phyloP scores from a whole-genome alignment of 2,113 vertebrate genomes.

The Bostrychus sinensis region DNA sequence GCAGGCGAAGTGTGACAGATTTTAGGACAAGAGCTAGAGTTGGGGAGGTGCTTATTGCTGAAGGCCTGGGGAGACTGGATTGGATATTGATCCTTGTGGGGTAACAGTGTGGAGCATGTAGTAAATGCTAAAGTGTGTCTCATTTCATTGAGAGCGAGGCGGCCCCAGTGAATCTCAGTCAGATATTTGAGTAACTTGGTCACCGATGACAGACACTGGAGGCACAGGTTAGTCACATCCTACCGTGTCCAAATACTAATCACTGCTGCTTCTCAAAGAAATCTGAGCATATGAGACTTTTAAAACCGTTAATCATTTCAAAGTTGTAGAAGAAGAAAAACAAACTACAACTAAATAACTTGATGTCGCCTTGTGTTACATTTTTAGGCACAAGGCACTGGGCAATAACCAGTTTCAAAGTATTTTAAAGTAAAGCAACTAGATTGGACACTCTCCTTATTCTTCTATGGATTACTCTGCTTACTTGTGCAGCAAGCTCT shows the following conservation, averaged over 20 bases:
- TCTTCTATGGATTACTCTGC: too few relatives aligned
- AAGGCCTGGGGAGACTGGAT: constrained; percentile 67
- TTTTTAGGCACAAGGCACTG: too few relatives aligned
- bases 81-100: constrained; percentile 75
- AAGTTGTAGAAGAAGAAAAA: too few relatives aligned
- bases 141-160: constrained; percentile 34
- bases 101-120: constrained; percentile 41
- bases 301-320: too few relatives aligned
- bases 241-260: not conserved
- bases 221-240: not conserved
- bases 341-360: too few relatives aligned
- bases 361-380: too few relatives aligned
- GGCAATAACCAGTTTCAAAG: too few relatives aligned
- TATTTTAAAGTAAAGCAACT: too few relatives aligned
- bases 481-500: too few relatives aligned
- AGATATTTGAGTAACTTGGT: constrained; percentile 28
- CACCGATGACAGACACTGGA: constrained; percentile 17
- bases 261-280: constrained; percentile 5
- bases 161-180: constrained; percentile 17
- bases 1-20: constrained; percentile 44
- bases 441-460: too few relatives aligned
- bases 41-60: constrained; percentile 56
- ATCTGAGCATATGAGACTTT: not conserved
- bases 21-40: constrained; percentile 50
- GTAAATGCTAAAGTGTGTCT: constrained; percentile 44